Percentiles rank a stretch among this genome's conserved stretches.
Evolutionary conservation across 2,888 invertebrate genomes (phyloP).

Genomic region (Athrips mouffetella): DNA sequence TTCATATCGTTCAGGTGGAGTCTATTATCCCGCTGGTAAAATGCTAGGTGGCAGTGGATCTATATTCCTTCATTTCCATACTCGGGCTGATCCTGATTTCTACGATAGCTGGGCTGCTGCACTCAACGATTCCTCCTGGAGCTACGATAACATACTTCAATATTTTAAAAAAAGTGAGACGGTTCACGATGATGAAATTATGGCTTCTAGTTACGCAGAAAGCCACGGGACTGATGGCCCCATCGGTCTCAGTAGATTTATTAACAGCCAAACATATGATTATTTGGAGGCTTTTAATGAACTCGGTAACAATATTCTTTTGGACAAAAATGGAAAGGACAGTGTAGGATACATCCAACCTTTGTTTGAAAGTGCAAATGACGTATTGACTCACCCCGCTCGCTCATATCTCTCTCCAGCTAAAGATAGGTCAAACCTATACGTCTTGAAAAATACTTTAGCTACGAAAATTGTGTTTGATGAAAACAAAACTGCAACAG

Average conservation of each 20-base stretch:
- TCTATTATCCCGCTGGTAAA: conserved; percentile 59
- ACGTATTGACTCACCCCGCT: conserved; percentile 54
- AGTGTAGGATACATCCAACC: conserved; percentile 7
- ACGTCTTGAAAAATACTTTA: conserved; percentile 34
- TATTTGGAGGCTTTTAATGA: conserved; percentile 49
- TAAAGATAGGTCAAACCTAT: conserved; percentile 36
- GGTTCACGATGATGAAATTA: conserved; percentile 23
- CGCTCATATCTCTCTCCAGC: conserved; percentile 43
- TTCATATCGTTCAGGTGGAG: background rate
- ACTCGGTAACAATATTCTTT: conserved; percentile 46
- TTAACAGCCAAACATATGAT: background rate
- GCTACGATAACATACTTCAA: conserved; percentile 31
- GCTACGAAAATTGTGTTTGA: conserved; percentile 36
- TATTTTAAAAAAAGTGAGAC: conserved; percentile 42
- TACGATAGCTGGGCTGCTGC: conserved; percentile 81
- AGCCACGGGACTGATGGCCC: conserved; percentile 25
- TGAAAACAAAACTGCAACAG: conserved; percentile 47
- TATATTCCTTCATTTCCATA: conserved; percentile 82
- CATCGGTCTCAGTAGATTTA: conserved; percentile 20
- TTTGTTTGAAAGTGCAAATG: conserved; percentile 65
- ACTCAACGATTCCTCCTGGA: conserved; percentile 71
- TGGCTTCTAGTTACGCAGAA: conserved; percentile 27
- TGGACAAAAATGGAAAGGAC: conserved; percentile 37
- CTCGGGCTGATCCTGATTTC: conserved; percentile 81
- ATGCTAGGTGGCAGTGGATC: conserved; percentile 82